A percentile compares a stretch with the other conserved stretches of the same genome.
phyloP scores from a whole-genome alignment of 2,113 vertebrate species.

The Aphyosemion australe region DNA sequence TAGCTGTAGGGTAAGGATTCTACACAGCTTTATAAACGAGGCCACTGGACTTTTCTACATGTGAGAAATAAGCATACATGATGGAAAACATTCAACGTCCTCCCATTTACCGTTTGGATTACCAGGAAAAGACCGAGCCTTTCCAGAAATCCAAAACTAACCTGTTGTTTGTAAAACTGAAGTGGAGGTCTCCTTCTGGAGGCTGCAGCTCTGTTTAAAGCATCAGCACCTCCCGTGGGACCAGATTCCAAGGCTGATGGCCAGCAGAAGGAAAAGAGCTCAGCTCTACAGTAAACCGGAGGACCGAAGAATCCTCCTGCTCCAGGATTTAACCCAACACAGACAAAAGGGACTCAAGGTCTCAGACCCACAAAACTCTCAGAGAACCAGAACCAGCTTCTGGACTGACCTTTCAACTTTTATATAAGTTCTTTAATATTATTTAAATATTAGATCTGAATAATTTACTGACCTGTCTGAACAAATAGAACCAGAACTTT shows the following conservation, averaged over 20 bases:
- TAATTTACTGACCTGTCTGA: too few relatives aligned
- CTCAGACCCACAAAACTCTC: too few relatives aligned
- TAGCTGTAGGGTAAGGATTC: too few relatives aligned
- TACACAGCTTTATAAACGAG: too few relatives aligned
- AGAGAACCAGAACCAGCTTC: too few relatives aligned
- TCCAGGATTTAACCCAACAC: neutral
- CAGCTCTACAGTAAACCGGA: constrained; percentile 32
- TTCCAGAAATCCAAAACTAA: constrained; percentile 23
- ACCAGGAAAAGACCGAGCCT: constrained; percentile 10
- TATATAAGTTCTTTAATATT: too few relatives aligned
- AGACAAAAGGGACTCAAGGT: too few relatives aligned
- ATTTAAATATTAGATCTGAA: too few relatives aligned
- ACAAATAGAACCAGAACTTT: too few relatives aligned
- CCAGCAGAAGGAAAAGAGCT: constrained; percentile 68
- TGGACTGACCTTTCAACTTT: too few relatives aligned
- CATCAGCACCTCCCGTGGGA: constrained; percentile 60
- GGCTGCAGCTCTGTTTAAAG: constrained; percentile 62
- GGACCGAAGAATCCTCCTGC: constrained; percentile 30
- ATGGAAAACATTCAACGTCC: neutral
- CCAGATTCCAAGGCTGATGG: constrained; percentile 57
- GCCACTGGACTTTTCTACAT: too few relatives aligned
- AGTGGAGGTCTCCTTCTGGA: constrained; percentile 48
- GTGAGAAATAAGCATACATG: neutral
- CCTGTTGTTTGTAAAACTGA: constrained; percentile 37
- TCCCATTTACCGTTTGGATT: neutral